phyloP scores from a whole-genome alignment of 2,888 invertebrate species.

The Epirrhoe tristata region DNA sequence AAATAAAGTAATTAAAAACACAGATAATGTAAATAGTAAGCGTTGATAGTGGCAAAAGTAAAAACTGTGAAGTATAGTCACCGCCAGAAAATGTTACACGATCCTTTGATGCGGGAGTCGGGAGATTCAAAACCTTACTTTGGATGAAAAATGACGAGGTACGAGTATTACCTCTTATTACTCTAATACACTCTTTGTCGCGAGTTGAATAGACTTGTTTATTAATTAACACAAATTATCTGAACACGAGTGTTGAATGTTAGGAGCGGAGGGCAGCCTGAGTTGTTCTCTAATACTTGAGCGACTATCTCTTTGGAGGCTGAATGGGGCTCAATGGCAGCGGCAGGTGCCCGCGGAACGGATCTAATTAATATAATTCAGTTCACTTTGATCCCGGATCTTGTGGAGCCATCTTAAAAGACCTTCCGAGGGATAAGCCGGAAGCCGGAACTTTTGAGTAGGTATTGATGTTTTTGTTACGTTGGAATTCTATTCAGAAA shows the following conservation, averaged over 20 bases:
- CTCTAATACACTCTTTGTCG: background rate
- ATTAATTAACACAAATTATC: slow-evolving; percentile 11
- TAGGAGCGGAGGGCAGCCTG: background rate
- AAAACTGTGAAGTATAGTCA: no score
- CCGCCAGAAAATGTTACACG: no score
- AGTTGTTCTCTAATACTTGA: slow-evolving; percentile 28
- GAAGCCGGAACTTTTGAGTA: background rate
- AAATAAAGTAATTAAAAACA: no score
- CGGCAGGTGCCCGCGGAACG: slow-evolving; percentile 11
- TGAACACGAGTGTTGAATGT: background rate
- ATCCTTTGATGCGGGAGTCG: no score
- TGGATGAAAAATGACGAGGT: no score
- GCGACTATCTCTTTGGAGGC: slow-evolving; percentile 9
- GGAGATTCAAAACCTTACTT: no score
- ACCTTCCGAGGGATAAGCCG: slow-evolving; percentile 33
- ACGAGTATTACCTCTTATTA: no score
- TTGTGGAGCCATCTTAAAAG: slow-evolving; percentile 45
- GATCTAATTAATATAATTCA: slow-evolving; percentile 64
- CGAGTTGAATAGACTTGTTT: background rate
- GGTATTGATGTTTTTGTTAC: slow-evolving; percentile 9
- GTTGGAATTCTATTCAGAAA: background rate
- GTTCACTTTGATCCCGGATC: slow-evolving; percentile 56
- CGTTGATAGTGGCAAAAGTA: no score
- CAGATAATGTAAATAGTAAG: no score
- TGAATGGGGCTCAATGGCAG: slow-evolving; percentile 13